Evolutionary conservation across 2,888 invertebrate species (phyloP).

Genomic region (Phalera bucephala): DNA sequence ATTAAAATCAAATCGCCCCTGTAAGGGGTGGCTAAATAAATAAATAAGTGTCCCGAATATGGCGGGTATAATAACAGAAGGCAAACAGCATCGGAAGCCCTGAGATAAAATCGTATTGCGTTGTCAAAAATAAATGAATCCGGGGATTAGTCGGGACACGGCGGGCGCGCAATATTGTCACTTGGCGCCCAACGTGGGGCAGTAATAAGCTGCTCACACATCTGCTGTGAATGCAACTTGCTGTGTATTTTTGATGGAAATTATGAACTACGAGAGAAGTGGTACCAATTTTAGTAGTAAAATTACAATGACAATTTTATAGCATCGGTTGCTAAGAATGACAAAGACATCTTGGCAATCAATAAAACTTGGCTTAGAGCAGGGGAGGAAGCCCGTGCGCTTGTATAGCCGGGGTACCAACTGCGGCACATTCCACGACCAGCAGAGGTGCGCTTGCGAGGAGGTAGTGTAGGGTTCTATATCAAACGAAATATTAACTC

Average conservation of each 20-base stretch:
- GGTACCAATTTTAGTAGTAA: too few species aligned
- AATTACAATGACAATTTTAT: too few species aligned
- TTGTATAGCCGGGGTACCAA: too few species aligned
- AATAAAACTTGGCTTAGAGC: too few species aligned
- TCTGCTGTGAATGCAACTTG: constrained; percentile 29
- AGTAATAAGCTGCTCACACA: constrained; percentile 58
- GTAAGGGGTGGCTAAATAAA: constrained; percentile 74
- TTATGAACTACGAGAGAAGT: too few species aligned
- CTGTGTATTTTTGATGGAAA: constrained; percentile 7
- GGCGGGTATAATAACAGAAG: constrained; percentile 77
- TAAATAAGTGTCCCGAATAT: constrained; percentile 78
- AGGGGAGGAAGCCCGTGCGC: too few species aligned
- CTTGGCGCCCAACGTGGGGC: constrained; percentile 68
- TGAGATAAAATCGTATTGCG: constrained; percentile 83
- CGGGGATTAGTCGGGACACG: constrained; percentile 79
- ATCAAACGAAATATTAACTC: too few species aligned
- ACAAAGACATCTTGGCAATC: too few species aligned
- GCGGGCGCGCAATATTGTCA: constrained; percentile 76
- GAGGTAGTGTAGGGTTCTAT: too few species aligned
- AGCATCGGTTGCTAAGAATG: too few species aligned
- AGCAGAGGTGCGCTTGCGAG: too few species aligned
- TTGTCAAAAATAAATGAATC: constrained; percentile 84
- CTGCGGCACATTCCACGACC: too few species aligned
- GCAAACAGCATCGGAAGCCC: constrained; percentile 83
- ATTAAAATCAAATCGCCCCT: constrained; percentile 76